phyloP scores from a whole-genome alignment of 2,113 vertebrate genomes.

The Anguilla rostrata region DNA sequence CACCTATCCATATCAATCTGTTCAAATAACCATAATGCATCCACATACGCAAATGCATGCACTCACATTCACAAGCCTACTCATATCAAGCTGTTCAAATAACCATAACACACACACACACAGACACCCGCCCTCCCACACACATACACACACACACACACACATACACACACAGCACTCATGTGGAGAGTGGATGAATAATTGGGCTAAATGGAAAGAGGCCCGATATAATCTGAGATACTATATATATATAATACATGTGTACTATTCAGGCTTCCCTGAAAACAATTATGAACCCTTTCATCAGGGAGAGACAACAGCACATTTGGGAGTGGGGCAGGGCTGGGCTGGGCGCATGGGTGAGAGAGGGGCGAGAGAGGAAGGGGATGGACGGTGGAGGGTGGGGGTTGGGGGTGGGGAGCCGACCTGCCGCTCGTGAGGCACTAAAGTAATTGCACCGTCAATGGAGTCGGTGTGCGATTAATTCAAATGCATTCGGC shows the following conservation, averaged over 20 bases:
- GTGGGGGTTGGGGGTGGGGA: not conserved
- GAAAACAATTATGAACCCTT: not conserved
- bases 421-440: not conserved
- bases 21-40: too few relatives aligned
- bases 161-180: not conserved
- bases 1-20: too few relatives aligned
- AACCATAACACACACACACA: too few relatives aligned
- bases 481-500: conserved; percentile 22
- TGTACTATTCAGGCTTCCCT: not conserved
- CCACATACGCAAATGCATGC: too few relatives aligned
- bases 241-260: not conserved
- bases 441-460: not conserved
- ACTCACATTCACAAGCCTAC: too few relatives aligned
- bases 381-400: not conserved
- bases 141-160: not conserved
- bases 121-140: not conserved
- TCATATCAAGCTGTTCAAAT: too few relatives aligned
- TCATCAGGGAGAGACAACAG: not conserved
- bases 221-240: not conserved
- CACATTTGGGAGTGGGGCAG: not conserved
- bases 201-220: not conserved
- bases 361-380: not conserved
- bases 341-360: not conserved
- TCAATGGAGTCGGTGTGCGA: not conserved
- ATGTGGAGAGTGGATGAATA: not conserved